These are phyloP conservation scores for Dryadula phaetusa DNA, from an alignment of 2,888 invertebrate genomes.

Conservation along the genomic window DNA sequence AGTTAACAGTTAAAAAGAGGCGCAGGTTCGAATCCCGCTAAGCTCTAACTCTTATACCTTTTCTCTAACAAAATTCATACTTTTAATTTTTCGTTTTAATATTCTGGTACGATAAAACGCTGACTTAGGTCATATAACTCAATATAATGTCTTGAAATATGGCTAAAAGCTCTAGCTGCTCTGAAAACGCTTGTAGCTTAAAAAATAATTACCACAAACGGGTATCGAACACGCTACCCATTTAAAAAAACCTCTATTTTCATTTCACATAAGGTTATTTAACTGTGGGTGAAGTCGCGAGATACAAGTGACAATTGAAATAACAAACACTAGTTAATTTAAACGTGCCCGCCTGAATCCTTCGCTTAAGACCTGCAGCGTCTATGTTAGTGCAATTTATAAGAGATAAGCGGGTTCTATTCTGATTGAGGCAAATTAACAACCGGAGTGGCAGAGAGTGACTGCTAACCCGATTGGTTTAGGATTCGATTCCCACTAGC, in stretches of 20 bases:
- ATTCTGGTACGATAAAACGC: too few relatives aligned
- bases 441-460: too few relatives aligned
- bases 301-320: slow-evolving; percentile 50
- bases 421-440: neutral
- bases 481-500: too few relatives aligned
- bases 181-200: neutral
- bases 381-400: slow-evolving; percentile 41
- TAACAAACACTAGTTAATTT: slow-evolving; percentile 54
- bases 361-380: slow-evolving; percentile 49
- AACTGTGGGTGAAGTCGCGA: slow-evolving; percentile 18
- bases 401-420: slow-evolving; percentile 21
- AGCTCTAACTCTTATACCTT: too few relatives aligned
- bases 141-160: too few relatives aligned
- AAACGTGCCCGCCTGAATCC: slow-evolving; percentile 47
- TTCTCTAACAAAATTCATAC: too few relatives aligned
- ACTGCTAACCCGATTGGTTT: too few relatives aligned
- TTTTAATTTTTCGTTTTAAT: too few relatives aligned
- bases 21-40: too few relatives aligned
- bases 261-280: slow-evolving; percentile 17
- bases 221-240: neutral
- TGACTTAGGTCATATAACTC: too few relatives aligned
- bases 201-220: neutral
- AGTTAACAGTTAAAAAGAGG: too few relatives aligned
- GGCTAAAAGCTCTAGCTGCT: too few relatives aligned
- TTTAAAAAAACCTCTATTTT: neutral